Conservation (phyloP, 1,140 invertebrate genomes). For the Ptiloglossa arizonensis region DNA sequence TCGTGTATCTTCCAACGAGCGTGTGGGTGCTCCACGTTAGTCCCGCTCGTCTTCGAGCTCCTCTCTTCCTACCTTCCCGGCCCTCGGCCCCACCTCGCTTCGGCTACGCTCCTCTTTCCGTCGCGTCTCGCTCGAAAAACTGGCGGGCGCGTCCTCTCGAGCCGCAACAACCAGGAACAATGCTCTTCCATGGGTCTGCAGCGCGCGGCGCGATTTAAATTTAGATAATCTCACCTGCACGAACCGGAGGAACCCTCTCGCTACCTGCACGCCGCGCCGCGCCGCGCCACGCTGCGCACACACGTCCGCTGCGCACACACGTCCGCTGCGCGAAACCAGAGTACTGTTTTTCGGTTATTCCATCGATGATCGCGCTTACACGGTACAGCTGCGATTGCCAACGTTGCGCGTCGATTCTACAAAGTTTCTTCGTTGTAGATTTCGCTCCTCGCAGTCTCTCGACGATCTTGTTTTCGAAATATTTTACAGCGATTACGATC, state of each 20-base stretch:
- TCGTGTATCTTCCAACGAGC: constrained; percentile 26
- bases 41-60: constrained; percentile 38
- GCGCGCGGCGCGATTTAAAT: constrained; percentile 55
- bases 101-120: background rate
- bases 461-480: too few relatives aligned
- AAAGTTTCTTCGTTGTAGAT: too few relatives aligned
- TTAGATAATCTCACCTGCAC: constrained; percentile 64
- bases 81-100: too few relatives aligned
- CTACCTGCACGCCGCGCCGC: background rate
- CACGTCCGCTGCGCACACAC: background rate
- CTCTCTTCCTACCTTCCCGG: background rate
- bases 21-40: constrained; percentile 40
- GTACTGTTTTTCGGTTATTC: too few relatives aligned
- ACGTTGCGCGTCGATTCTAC: too few relatives aligned
- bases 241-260: constrained; percentile 7
- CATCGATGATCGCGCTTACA: too few relatives aligned
- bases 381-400: too few relatives aligned
- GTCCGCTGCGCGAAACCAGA: background rate
- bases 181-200: constrained; percentile 31
- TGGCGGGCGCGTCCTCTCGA: constrained; percentile 54
- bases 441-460: too few relatives aligned
- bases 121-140: constrained; percentile 57
- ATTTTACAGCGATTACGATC: too few relatives aligned
- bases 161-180: constrained; percentile 58
- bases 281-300: too few relatives aligned